These are phyloP conservation scores for Xenentodon cancila DNA, from an alignment of 2,797 vertebrate genomes.

Conservation along the genomic window DNA sequence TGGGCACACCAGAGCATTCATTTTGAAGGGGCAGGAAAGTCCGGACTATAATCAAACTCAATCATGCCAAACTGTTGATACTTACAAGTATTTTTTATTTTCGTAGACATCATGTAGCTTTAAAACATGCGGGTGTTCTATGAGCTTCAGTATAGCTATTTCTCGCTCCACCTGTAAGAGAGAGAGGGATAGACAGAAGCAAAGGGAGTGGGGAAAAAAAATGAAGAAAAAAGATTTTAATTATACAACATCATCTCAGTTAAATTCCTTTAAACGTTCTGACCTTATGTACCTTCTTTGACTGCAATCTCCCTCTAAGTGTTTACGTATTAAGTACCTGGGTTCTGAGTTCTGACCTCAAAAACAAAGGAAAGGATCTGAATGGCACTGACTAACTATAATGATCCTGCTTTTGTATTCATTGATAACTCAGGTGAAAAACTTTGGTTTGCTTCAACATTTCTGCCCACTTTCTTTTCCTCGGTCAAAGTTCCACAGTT, in stretches of 20 bases:
- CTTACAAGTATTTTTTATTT: slow-evolving; percentile 99
- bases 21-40: no score
- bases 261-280: slow-evolving; percentile 1
- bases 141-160: slow-evolving; percentile 97
- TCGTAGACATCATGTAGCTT: slow-evolving; percentile 97
- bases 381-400: no score
- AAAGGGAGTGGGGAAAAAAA: not conserved
- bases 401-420: not conserved
- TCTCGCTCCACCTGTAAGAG: slow-evolving; percentile 93
- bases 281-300: not conserved
- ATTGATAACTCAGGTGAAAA: slow-evolving; percentile 38
- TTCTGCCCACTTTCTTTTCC: no score
- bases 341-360: no score
- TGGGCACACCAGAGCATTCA: no score
- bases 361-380: no score
- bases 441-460: slow-evolving; percentile 6
- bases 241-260: slow-evolving; percentile 15
- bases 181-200: slow-evolving; percentile 58
- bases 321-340: no score
- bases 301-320: no score
- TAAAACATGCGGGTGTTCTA: slow-evolving; percentile 97
- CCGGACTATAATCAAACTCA: not conserved
- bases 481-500: not conserved
- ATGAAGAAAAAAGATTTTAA: slow-evolving; percentile 27
- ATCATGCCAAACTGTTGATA: slow-evolving; percentile 70